Evolutionary conservation across 2,888 invertebrate genomes (phyloP).

Genomic region (Nephrotoma guestfalica): DNA sequence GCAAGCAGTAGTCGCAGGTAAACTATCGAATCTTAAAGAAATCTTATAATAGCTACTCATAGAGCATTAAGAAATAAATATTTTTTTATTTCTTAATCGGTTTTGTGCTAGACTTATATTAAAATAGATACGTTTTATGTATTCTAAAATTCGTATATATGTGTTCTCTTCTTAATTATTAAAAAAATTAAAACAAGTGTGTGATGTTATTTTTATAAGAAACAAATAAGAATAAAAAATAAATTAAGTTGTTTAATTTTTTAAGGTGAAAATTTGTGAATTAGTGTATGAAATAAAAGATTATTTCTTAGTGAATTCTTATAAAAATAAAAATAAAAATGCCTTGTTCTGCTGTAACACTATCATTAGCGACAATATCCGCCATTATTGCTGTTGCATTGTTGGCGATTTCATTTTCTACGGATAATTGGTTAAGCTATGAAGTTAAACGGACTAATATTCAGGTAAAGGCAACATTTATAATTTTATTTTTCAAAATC

Average conservation of each 20-base stretch:
- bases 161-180: not conserved
- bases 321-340: slow-evolving; percentile 36
- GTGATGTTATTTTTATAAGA: slow-evolving; percentile 1
- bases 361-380: slow-evolving; percentile 90
- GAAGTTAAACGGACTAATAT: slow-evolving; percentile 81
- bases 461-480: slow-evolving; percentile 43
- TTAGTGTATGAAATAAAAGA: not conserved
- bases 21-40: not conserved
- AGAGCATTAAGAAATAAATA: not conserved
- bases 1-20: not conserved
- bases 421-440: slow-evolving; percentile 93
- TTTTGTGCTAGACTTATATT: not conserved
- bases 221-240: not conserved
- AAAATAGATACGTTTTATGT: not conserved
- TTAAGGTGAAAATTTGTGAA: not conserved
- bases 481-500: slow-evolving; percentile 9
- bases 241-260: not conserved
- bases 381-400: slow-evolving; percentile 89
- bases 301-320: not conserved
- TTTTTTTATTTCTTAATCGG: not conserved
- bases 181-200: not conserved
- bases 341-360: slow-evolving; percentile 89
- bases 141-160: not conserved
- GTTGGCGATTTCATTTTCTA: slow-evolving; percentile 86
- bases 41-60: not conserved